Evolutionary conservation across 2,888 invertebrate species (phyloP).

Genomic region (Keiferia lycopersicella): DNA sequence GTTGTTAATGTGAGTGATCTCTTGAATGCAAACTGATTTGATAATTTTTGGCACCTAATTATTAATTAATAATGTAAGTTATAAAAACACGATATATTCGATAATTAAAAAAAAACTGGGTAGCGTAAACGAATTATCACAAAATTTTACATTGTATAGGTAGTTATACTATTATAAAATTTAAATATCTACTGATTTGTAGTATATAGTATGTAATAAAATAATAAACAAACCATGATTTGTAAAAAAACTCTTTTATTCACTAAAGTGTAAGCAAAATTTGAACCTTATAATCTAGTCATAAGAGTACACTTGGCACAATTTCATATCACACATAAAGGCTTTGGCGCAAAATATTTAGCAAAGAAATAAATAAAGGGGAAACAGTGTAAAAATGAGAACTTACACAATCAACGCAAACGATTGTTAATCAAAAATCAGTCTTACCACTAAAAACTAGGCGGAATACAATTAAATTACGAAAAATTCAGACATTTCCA

Average conservation of each 20-base stretch:
- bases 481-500: background rate
- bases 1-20: slow-evolving; percentile 7
- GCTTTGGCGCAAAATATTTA: background rate
- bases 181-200: background rate
- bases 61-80: background rate
- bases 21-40: background rate
- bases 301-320: slow-evolving; percentile 11
- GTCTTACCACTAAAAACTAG: background rate
- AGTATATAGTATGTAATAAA: background rate
- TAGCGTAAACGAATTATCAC: slow-evolving; percentile 9
- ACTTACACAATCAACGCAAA: background rate
- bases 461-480: background rate
- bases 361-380: background rate
- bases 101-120: background rate
- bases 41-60: background rate
- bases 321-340: background rate
- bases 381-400: background rate
- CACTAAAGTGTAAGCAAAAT: background rate
- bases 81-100: background rate
- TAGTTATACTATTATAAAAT: slow-evolving; percentile 5
- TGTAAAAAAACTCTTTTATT: slow-evolving; percentile 2
- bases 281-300: background rate
- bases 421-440: background rate
- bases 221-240: background rate
- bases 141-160: slow-evolving; percentile 10